Evolutionary conservation across 2,888 invertebrate species (phyloP), one percentile per base, ranked within the genome.

Genomic region (Heliconius ethilla): DNA sequence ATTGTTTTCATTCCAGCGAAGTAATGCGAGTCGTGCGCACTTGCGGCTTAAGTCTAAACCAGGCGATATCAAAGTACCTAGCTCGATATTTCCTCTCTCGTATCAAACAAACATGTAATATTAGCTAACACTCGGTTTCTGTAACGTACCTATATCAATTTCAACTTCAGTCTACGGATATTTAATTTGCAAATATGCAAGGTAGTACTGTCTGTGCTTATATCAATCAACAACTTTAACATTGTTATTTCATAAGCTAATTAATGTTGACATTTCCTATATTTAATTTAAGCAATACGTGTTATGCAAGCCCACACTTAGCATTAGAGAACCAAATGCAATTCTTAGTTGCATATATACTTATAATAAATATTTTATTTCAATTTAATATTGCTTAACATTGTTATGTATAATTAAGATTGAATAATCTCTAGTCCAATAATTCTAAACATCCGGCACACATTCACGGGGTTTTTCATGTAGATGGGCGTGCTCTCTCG

Each of bases 1-100:
- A 90, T 90, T 92, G 90, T 91, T 92, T 88, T 88, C 88, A 88
- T 90, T 90, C 88, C 87, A 69, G 78, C 55, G 82, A 84, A 84
- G 91, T 89, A 91, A 92, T 83, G 79, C 82, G 91, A 92, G 87
- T 87, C 84, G 84, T 82, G 84, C 81, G 84, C 86, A 88, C 84
- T 89, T 89, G 89, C 85, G 89, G 88, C 85, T 84, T 85, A 82
- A 81, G 80, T 75, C 75, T 75, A 74, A 66, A 81, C 78, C 70
- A 78, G 81, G 77, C 79, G 78, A 78, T 81, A 81, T 80, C 81
- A 81, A 80, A 78, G 78, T 79, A 78, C 78, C 73, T 76, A 70
- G 78, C 62, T 75, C 78, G 76, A 78, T 81, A 82, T 83, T 83
- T 84, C 82, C 82, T 83, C 78, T 75, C 81, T 78, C 78, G 73